Percentiles rank a stretch among this genome's conserved stretches.
phyloP scores from a whole-genome alignment of 2,797 vertebrate genomes.

The Melanotaenia parkinsoni region DNA sequence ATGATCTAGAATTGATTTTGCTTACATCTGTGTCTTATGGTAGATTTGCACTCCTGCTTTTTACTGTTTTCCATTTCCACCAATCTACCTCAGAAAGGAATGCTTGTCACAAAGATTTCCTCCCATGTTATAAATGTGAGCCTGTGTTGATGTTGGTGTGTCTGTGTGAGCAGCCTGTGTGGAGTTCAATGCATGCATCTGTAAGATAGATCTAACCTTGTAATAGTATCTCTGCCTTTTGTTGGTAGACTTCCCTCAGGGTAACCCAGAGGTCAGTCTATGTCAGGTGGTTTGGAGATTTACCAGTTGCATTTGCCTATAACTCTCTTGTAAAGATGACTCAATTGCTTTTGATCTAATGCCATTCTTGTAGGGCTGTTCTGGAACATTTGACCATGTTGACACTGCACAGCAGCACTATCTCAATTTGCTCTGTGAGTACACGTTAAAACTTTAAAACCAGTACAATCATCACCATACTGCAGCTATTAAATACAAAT shows the following conservation, averaged over 20 bases:
- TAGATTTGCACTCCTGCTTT: conserved; percentile 39
- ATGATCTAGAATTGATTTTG: conserved; percentile 49
- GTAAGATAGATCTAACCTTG: conserved; percentile 53
- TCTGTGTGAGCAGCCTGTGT: conserved; percentile 15
- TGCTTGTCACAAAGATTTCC: conserved; percentile 44
- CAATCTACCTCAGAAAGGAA: conserved; percentile 13
- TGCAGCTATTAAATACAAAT: conserved; percentile 20
- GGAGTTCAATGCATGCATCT: conserved; percentile 37
- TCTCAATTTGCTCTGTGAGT: neutral
- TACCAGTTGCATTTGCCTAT: conserved; percentile 46
- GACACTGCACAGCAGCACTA: neutral
- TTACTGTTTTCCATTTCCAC: conserved; percentile 38
- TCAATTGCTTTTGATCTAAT: conserved; percentile 46
- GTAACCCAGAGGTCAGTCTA: conserved; percentile 66
- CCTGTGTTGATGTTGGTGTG: conserved; percentile 23
- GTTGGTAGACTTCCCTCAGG: conserved; percentile 61
- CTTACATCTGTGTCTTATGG: conserved; percentile 31
- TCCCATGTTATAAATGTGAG: conserved; percentile 48
- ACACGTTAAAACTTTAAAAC: conserved; percentile 14
- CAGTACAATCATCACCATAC: neutral
- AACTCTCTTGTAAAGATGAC: conserved; percentile 35
- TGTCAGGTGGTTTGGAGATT: conserved; percentile 69
- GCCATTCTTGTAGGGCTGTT: neutral
- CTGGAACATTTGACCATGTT: neutral
- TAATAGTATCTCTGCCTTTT: conserved; percentile 68